Percentiles rank a stretch among this genome's conserved stretches.
These are phyloP conservation scores for Netelia fuscicornis DNA, from an alignment of 2,888 invertebrate species.

Conservation along the genomic window DNA sequence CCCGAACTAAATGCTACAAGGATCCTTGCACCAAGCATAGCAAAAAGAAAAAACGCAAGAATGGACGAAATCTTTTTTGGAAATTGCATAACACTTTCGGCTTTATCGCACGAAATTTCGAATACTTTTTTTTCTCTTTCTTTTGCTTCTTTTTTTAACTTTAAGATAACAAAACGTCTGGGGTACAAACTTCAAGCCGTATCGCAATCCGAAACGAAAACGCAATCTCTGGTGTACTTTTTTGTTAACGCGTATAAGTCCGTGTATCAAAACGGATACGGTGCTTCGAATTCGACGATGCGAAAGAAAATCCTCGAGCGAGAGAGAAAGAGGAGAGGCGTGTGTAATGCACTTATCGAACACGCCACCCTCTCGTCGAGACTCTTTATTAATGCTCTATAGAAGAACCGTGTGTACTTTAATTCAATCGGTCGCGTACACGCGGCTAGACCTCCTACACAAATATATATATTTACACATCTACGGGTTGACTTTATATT, in stretches of 20 bases:
- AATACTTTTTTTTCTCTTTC: background rate
- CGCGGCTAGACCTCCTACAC: constrained; percentile 60
- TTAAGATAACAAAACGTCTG: background rate
- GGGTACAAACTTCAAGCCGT: constrained; percentile 36
- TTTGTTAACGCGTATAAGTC: constrained; percentile 21
- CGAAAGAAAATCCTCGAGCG: constrained; percentile 21
- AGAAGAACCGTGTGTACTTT: constrained; percentile 51
- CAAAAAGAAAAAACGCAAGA: background rate
- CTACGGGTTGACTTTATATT: constrained; percentile 58
- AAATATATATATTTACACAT: constrained; percentile 24
- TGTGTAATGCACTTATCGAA: constrained; percentile 60
- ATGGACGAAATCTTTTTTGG: background rate
- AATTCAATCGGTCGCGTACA: constrained; percentile 63
- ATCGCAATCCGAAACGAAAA: constrained; percentile 14
- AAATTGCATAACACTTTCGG: background rate
- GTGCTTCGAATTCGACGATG: constrained; percentile 52
- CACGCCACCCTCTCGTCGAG: constrained; percentile 62
- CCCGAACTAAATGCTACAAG: background rate
- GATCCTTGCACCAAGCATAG: background rate
- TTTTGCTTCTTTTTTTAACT: background rate
- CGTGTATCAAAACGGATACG: constrained; percentile 51
- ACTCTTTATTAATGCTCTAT: constrained; percentile 65
- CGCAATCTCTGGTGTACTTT: background rate
- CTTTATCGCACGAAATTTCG: background rate
- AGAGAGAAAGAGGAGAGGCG: constrained; percentile 15